These are phyloP conservation scores for Leucophenga varia DNA, from an alignment of 1,140 invertebrate species.

Conservation along the genomic window DNA sequence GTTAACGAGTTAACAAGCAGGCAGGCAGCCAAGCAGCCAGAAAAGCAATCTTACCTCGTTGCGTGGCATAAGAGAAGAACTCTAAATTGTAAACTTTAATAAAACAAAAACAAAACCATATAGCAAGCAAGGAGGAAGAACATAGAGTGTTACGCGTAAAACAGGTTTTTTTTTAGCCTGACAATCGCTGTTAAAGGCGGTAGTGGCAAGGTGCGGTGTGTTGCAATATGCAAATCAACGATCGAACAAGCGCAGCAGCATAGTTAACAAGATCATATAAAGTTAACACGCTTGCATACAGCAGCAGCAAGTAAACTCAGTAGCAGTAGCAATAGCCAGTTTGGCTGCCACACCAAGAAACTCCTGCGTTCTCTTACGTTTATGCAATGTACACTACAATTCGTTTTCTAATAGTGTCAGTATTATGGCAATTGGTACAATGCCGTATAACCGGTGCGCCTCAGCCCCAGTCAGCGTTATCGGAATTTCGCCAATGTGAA, in stretches of 20 bases:
- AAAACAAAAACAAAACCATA: neutral
- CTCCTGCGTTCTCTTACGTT: constrained; percentile 3
- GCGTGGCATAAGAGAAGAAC: constrained; percentile 8
- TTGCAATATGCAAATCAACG: too few species aligned
- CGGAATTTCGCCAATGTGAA: constrained; percentile 64
- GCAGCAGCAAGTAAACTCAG: constrained; percentile 20
- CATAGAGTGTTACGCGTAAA: too few species aligned
- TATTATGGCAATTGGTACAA: too few species aligned
- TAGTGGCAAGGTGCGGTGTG: constrained; percentile 1
- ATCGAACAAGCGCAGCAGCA: too few species aligned
- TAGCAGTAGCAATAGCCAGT: constrained; percentile 10
- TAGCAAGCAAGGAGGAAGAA: too few species aligned
- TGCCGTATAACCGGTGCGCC: too few species aligned
- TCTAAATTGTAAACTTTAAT: neutral
- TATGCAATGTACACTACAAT: constrained; percentile 10
- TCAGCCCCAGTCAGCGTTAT: constrained; percentile 20
- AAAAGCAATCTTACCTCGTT: neutral
- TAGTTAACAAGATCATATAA: too few species aligned
- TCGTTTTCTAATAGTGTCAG: constrained; percentile 2
- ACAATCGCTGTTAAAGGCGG: neutral
- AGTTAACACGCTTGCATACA: neutral
- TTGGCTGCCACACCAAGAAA: too few species aligned
- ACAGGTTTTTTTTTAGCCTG: constrained; percentile 12
- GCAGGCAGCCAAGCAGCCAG: constrained; percentile 8
- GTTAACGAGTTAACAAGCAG: constrained; percentile 42